Evolutionary conservation across 1,140 invertebrate species (phyloP).

Genomic region (Neodiprion fabricii): DNA sequence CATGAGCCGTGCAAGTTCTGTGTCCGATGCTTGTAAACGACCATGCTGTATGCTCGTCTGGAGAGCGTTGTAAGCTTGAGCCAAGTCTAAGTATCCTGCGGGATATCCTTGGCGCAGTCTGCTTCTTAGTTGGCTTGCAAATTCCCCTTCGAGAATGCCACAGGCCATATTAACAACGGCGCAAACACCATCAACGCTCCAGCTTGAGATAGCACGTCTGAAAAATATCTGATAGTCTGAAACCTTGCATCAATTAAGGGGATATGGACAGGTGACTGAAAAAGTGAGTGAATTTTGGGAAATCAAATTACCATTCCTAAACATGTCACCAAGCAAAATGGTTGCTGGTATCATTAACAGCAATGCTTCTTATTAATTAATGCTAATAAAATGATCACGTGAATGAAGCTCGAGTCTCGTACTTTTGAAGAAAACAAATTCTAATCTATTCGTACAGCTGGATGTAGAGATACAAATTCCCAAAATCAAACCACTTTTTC

Average conservation of each 20-base stretch:
- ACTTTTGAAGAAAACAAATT: too few species aligned
- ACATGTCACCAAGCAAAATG: too few species aligned
- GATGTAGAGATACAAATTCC: too few species aligned
- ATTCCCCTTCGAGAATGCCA: constrained; percentile 87
- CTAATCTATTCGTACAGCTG: too few species aligned
- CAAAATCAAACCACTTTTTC: too few species aligned
- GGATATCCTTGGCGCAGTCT: constrained; percentile 85
- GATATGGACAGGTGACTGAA: background rate
- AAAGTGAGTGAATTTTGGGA: constrained; percentile 6
- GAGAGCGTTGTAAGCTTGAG: constrained; percentile 81
- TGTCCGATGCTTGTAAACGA: constrained; percentile 80
- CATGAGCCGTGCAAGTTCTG: constrained; percentile 74
- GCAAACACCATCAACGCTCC: constrained; percentile 94
- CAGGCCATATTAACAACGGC: constrained; percentile 96
- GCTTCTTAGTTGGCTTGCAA: constrained; percentile 77
- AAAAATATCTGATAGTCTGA: constrained; percentile 29
- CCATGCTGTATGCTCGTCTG: constrained; percentile 84
- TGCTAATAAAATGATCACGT: constrained; percentile 3
- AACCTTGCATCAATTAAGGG: constrained; percentile 26
- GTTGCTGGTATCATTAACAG: background rate
- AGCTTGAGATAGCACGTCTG: constrained; percentile 85
- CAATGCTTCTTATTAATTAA: constrained; percentile 17
- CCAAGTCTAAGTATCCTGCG: constrained; percentile 82
- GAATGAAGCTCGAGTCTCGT: too few species aligned
- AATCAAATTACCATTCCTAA: constrained; percentile 10